These are phyloP conservation scores for Brachionus calyciflorus DNA, from an alignment of 1,140 invertebrate species.

Conservation along the genomic window DNA sequence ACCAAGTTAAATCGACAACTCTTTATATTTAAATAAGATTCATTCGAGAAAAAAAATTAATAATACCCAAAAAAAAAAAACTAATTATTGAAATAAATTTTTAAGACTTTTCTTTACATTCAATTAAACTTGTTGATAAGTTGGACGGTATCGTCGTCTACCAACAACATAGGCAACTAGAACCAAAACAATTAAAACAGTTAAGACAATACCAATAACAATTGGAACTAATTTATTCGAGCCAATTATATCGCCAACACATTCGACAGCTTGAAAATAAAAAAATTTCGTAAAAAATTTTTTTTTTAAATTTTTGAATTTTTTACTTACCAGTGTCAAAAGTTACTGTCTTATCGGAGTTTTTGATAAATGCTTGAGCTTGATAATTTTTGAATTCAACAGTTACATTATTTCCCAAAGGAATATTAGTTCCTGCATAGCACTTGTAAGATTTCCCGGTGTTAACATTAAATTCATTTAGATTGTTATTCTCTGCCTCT, in stretches of 20 bases:
- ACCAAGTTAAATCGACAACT: too few relatives aligned
- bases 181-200: conserved; percentile 82
- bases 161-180: conserved; percentile 86
- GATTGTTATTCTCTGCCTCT: background rate
- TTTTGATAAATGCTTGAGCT: conserved; percentile 13
- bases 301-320: background rate
- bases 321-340: conserved; percentile 22
- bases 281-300: background rate
- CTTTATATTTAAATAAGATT: too few relatives aligned
- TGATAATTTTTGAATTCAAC: conserved; percentile 42
- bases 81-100: background rate
- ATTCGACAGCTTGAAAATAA: conserved; percentile 10
- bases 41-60: background rate
- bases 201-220: conserved; percentile 84
- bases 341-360: background rate
- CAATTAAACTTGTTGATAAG: conserved; percentile 34
- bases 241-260: conserved; percentile 8
- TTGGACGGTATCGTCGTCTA: conserved; percentile 63
- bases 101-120: background rate
- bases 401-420: background rate
- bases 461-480: background rate
- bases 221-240: conserved; percentile 80
- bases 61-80: background rate
- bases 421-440: conserved; percentile 10
- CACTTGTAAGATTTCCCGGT: conserved; percentile 33